phyloP scores from a whole-genome alignment of 1,140 invertebrate genomes.

The Caerostris darwini region DNA sequence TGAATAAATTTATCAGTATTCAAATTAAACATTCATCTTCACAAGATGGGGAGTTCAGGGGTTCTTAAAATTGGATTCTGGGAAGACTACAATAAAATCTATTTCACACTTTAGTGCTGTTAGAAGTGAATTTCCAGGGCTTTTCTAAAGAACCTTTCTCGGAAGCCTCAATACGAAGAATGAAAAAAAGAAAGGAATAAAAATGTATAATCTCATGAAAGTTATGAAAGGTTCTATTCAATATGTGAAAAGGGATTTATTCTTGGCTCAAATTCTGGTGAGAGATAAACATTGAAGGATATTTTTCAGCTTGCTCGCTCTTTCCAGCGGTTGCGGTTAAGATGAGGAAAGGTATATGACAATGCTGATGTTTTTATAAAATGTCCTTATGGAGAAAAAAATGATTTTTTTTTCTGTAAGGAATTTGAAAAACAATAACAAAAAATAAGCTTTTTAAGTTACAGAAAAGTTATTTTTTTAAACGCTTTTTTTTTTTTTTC shows the following conservation, averaged over 20 bases:
- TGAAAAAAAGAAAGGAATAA: background rate
- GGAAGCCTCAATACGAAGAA: background rate
- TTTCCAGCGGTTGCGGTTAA: background rate
- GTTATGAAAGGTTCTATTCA: slow-evolving; percentile 13
- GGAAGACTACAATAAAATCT: background rate
- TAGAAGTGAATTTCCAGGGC: background rate
- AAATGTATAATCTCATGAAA: slow-evolving; percentile 1
- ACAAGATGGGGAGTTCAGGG: background rate
- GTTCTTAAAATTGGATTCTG: background rate
- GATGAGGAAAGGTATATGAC: slow-evolving; percentile 1
- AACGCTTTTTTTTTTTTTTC: no score
- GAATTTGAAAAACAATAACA: no score
- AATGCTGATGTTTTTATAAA: background rate
- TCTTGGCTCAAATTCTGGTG: background rate
- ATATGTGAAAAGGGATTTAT: background rate
- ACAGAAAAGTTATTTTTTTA: no score
- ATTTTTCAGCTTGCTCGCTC: background rate
- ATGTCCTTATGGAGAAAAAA: background rate
- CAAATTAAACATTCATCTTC: background rate
- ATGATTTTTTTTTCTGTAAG: no score
- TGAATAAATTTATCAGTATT: background rate
- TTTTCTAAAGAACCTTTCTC: background rate
- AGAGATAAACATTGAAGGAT: slow-evolving; percentile 17
- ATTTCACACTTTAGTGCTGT: background rate
- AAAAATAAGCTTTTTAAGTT: no score